Evolutionary conservation across 1,140 invertebrate genomes (phyloP).

Genomic region (Phthorimaea operculella): DNA sequence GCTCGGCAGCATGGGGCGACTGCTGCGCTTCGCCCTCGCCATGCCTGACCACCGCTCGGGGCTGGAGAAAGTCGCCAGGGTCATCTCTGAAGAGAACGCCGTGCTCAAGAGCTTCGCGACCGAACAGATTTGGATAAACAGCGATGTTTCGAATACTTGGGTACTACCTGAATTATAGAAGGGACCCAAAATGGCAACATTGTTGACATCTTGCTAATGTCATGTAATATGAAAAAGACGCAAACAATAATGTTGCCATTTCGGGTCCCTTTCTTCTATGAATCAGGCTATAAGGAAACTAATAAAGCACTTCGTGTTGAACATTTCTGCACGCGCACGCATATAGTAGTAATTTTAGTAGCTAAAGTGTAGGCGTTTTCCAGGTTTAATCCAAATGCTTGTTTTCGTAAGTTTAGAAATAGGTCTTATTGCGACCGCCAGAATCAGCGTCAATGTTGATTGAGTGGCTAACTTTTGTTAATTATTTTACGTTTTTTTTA

Average conservation of each 20-base stretch:
- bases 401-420: no score
- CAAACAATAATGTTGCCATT: no score
- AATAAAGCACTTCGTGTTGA: no score
- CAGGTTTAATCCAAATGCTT: no score
- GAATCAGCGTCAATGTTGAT: no score
- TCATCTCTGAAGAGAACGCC: constrained; percentile 41
- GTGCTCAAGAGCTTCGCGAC: constrained; percentile 51
- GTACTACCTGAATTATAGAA: constrained; percentile 16
- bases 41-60: constrained; percentile 42
- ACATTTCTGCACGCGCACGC: no score
- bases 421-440: no score
- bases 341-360: no score
- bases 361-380: no score
- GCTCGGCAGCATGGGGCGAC: constrained; percentile 35
- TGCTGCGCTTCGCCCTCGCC: constrained; percentile 43
- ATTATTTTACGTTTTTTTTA: background rate
- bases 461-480: background rate
- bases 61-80: constrained; percentile 36
- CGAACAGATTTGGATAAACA: constrained; percentile 56
- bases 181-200: background rate
- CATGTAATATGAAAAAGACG: background rate
- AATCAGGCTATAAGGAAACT: no score
- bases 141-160: constrained; percentile 46
- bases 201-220: background rate
- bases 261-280: no score